Percentiles rank a stretch among this genome's conserved stretches.
Evolutionary conservation across 2,888 invertebrate species (phyloP).

Genomic region (Meganola albula): DNA sequence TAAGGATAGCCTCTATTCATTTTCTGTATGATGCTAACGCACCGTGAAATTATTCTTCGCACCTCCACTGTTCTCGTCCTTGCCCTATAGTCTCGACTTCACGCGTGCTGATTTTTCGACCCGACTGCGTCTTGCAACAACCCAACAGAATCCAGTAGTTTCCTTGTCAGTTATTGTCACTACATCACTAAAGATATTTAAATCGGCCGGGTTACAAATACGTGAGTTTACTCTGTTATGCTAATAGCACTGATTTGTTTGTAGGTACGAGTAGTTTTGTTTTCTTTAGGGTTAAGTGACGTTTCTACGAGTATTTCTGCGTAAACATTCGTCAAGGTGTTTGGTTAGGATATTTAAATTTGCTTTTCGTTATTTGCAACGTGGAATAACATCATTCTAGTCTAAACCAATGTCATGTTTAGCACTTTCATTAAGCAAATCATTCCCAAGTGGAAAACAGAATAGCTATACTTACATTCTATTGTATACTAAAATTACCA

Average conservation of each 20-base stretch:
- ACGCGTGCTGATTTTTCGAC: constrained; percentile 61
- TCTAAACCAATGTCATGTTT: too few species aligned
- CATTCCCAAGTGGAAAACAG: too few species aligned
- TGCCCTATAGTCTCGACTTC: constrained; percentile 50
- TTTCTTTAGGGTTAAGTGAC: constrained; percentile 28
- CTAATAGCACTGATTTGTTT: constrained; percentile 51
- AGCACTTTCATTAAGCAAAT: too few species aligned
- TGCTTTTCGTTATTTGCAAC: too few species aligned
- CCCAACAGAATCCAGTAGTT: constrained; percentile 47
- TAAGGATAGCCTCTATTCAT: constrained; percentile 17
- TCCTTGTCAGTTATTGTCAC: constrained; percentile 29
- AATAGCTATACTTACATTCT: too few species aligned
- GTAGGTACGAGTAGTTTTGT: constrained; percentile 44
- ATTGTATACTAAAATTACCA: constrained; percentile 4
- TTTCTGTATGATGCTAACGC: constrained; percentile 29
- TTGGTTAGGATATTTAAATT: too few species aligned
- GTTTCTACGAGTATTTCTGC: constrained; percentile 7
- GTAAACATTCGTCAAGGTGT: too few species aligned
- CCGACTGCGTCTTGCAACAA: constrained; percentile 47
- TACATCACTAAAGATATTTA: constrained; percentile 25
- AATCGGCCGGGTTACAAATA: constrained; percentile 47
- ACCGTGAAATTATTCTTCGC: constrained; percentile 63
- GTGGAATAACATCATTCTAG: too few species aligned
- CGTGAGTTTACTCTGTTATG: constrained; percentile 49
- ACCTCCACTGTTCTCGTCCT: constrained; percentile 50